Percentiles rank a stretch among this genome's conserved stretches.
These are phyloP conservation scores for Cossypha heuglini DNA, from an alignment of 2,797 vertebrate genomes.

Conservation along the genomic window DNA sequence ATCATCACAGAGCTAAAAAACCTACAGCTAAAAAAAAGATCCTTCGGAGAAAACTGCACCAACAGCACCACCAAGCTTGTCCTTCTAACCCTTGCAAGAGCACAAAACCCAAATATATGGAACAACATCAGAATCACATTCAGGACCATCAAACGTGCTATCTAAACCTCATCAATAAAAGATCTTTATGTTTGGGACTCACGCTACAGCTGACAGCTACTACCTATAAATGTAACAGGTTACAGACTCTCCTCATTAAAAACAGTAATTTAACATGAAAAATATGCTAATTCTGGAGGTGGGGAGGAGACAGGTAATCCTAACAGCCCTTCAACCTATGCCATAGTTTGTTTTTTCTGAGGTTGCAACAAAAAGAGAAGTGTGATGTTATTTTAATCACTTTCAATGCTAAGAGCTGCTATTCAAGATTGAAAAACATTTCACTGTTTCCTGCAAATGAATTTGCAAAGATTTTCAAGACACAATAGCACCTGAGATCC, in stretches of 20 bases:
- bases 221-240: background rate
- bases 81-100: background rate
- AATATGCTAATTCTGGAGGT: background rate
- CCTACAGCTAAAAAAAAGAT: background rate
- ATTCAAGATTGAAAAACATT: background rate
- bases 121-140: background rate
- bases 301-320: accelerated
- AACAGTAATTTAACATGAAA: background rate
- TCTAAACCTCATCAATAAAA: background rate
- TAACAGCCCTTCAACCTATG: background rate
- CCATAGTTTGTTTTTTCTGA: background rate
- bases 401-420: background rate
- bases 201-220: background rate
- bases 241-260: background rate
- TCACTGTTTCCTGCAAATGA: background rate
- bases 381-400: background rate
- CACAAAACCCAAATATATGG: background rate
- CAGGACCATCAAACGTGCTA: background rate
- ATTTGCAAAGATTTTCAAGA: background rate
- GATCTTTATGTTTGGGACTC: background rate
- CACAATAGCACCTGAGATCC: background rate
- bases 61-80: background rate
- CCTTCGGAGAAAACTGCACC: background rate
- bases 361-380: background rate
- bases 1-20: background rate